Conservation (phyloP, 2,888 invertebrate species). For the Kryphioiulus occultus region DNA sequence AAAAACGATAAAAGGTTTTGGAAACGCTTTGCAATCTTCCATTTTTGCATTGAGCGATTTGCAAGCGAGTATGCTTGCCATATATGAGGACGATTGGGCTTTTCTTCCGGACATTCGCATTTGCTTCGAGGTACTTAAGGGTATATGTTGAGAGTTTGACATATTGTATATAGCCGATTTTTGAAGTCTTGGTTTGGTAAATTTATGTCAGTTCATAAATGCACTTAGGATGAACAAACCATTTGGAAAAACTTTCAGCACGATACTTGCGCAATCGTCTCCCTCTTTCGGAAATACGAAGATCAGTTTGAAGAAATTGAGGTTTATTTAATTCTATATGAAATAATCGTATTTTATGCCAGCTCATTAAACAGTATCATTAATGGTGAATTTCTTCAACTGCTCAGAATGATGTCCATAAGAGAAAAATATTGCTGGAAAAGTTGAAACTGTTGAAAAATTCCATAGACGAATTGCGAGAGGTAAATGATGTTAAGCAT, state of each 20-base stretch:
- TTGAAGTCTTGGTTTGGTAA: not conserved
- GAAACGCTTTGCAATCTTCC: not conserved
- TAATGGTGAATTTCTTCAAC: not conserved
- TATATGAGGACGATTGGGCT: not conserved
- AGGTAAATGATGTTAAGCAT: not conserved
- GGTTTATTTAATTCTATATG: not conserved
- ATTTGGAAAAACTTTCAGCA: constrained; percentile 12
- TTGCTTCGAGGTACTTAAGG: not conserved
- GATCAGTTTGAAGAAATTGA: constrained; percentile 24
- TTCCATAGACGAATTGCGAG: not conserved
- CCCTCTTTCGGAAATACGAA: not conserved
- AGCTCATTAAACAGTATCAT: not conserved
- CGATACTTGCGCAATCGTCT: not conserved
- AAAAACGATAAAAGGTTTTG: not conserved
- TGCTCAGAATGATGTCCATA: not conserved
- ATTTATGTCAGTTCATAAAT: not conserved
- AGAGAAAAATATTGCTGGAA: not conserved
- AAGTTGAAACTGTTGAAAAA: not conserved
- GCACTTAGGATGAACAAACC: not conserved
- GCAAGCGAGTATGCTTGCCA: not conserved
- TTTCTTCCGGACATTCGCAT: not conserved
- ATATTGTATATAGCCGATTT: not conserved
- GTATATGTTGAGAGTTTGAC: not conserved
- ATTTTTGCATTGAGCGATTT: constrained; percentile 2
- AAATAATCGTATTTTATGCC: not conserved